These are phyloP conservation scores for Carollia perspicillata DNA, from an alignment of 2,113 vertebrate species.

Conservation along the genomic window DNA sequence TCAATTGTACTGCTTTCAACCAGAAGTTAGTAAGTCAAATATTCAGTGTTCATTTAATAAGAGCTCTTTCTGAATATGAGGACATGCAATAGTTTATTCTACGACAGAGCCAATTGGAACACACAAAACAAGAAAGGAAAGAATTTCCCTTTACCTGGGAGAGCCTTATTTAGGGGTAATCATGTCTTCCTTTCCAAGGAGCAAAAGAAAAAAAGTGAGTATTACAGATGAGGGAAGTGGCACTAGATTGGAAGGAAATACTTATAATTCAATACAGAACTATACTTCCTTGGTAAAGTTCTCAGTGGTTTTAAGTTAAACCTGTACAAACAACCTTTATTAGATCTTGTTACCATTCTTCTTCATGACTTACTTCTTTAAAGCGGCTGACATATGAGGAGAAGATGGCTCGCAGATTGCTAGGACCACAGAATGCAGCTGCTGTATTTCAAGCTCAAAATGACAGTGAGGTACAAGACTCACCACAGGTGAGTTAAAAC, in stretches of 20 bases:
- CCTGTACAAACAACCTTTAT: background rate
- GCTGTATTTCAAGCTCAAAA: slow-evolving; percentile 87
- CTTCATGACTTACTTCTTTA: slow-evolving; percentile 36
- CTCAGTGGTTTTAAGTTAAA: background rate
- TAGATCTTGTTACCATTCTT: background rate
- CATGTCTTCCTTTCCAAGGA: background rate
- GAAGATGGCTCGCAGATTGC: slow-evolving; percentile 94
- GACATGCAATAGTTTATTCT: background rate
- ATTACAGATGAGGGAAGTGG: background rate
- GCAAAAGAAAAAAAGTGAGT: background rate
- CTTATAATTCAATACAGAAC: background rate
- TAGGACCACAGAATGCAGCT: slow-evolving; percentile 90
- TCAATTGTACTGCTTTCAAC: background rate
- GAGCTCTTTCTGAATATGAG: background rate
- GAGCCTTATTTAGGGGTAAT: background rate
- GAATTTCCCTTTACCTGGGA: background rate
- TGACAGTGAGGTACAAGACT: slow-evolving; percentile 81
- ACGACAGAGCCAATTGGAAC: background rate
- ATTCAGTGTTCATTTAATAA: background rate
- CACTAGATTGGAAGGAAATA: background rate
- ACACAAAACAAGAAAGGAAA: background rate
- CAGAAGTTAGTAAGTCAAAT: background rate
- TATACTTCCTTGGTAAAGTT: background rate
- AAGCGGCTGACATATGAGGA: slow-evolving; percentile 95
- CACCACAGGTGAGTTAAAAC: slow-evolving; percentile 85